Conservation (phyloP, 2,113 vertebrate genomes). For the Aythya baeri region DNA sequence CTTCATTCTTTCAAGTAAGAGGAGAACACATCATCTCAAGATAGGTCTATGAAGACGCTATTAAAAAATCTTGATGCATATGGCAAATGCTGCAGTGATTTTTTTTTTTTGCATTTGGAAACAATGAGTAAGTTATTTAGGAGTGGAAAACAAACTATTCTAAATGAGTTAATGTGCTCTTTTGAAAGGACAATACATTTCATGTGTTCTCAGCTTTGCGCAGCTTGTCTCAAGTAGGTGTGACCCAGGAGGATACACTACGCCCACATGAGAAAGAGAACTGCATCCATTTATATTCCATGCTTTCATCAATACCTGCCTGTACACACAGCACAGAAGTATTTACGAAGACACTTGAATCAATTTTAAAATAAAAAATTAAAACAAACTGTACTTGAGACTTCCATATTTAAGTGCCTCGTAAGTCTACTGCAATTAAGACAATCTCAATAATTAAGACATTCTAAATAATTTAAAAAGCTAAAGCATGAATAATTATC, state of each 20-base stretch:
- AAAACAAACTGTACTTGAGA: not conserved
- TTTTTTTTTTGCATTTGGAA: conserved; percentile 5
- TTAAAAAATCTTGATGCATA: not conserved
- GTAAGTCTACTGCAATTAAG: not conserved
- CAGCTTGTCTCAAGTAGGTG: not conserved
- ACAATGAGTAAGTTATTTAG: conserved; percentile 47
- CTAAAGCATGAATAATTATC: not conserved
- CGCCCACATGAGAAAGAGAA: not conserved
- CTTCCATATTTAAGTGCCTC: conserved; percentile 39
- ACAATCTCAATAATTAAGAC: not conserved
- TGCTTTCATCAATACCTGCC: conserved; percentile 19
- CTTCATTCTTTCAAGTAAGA: conserved; percentile 47
- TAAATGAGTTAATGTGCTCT: not conserved
- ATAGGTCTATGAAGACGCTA: not conserved
- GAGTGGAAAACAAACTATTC: not conserved
- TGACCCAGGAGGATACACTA: not conserved
- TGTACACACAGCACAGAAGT: conserved; percentile 39
- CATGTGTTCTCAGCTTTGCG: not conserved
- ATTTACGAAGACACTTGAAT: conserved; percentile 27
- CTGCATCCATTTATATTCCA: conserved; percentile 15
- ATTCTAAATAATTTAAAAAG: not conserved
- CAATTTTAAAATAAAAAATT: conserved; percentile 63
- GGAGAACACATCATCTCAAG: conserved; percentile 6
- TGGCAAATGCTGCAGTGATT: not conserved
- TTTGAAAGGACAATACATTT: not conserved